phyloP scores from a whole-genome alignment of 2,797 vertebrate genomes.

The Tapera naevia region DNA sequence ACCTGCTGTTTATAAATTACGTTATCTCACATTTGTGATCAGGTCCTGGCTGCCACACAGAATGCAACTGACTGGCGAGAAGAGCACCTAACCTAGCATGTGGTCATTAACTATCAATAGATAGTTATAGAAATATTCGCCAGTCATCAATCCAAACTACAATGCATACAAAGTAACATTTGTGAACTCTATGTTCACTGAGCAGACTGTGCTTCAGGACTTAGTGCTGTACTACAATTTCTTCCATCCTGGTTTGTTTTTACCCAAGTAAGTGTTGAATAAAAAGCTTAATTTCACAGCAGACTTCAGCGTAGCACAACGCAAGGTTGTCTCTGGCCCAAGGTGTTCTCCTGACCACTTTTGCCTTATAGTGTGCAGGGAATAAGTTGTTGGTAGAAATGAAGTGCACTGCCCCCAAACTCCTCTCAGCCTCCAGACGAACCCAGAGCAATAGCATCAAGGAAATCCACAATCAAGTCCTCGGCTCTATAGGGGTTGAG shows the following conservation, averaged over 20 bases:
- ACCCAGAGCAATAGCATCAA: not conserved
- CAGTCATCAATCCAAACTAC: not conserved
- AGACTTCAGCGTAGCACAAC: not conserved
- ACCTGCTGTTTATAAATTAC: not conserved
- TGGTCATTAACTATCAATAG: not conserved
- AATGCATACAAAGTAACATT: not conserved
- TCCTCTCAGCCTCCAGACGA: not conserved
- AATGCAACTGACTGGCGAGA: not conserved
- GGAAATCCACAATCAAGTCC: not conserved
- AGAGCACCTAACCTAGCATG: not conserved
- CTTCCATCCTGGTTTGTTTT: not conserved
- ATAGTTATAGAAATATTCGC: not conserved
- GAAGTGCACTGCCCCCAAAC: not conserved
- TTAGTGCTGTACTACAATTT: not conserved
- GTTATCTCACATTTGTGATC: not conserved
- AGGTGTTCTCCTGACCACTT: not conserved
- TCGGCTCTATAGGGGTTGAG: not conserved
- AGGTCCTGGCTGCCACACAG: not conserved
- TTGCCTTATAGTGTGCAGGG: not conserved
- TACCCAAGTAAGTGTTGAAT: rapidly evolving
- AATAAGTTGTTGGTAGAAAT: not conserved
- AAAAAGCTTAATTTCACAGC: not conserved
- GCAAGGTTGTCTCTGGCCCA: not conserved
- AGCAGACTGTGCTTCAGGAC: not conserved
- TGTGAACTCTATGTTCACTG: not conserved